Conservation (phyloP, 2,797 vertebrate genomes). For the Sylvilagus floridanus region DNA sequence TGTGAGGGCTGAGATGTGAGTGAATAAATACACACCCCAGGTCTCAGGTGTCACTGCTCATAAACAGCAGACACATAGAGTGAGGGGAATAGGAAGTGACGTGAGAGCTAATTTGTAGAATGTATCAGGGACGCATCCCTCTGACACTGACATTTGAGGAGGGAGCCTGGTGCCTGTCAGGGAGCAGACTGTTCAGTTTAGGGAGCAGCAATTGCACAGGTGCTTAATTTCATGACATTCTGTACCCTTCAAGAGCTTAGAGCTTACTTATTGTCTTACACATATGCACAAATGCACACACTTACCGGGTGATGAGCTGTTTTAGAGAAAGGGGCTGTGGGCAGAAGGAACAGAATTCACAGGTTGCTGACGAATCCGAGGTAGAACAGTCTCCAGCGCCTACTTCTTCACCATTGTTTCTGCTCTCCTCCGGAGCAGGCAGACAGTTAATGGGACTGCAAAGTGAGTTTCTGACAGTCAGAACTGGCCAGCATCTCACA, state of each 20-base stretch:
- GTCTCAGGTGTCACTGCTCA: background rate
- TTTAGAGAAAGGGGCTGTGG: background rate
- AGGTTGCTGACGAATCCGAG: background rate
- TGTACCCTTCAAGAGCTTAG: background rate
- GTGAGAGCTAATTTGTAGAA: background rate
- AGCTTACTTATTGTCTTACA: background rate
- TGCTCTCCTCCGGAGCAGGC: rapidly evolving
- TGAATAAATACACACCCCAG: rapidly evolving
- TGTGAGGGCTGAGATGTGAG: background rate
- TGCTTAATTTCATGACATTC: background rate
- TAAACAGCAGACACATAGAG: no score
- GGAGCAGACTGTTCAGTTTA: background rate
- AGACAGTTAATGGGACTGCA: background rate
- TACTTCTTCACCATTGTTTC: background rate
- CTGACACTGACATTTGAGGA: background rate
- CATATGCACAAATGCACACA: background rate
- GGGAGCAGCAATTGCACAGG: background rate
- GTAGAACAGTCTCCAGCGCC: background rate
- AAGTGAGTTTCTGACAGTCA: background rate
- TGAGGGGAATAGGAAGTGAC: background rate
- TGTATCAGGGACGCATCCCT: rapidly evolving
- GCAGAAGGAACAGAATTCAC: background rate
- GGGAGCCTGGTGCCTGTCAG: rapidly evolving
- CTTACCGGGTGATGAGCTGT: background rate
- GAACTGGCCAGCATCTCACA: background rate